Evolutionary conservation across 2,113 vertebrate species (phyloP).

Genomic region (Alces alces): DNA sequence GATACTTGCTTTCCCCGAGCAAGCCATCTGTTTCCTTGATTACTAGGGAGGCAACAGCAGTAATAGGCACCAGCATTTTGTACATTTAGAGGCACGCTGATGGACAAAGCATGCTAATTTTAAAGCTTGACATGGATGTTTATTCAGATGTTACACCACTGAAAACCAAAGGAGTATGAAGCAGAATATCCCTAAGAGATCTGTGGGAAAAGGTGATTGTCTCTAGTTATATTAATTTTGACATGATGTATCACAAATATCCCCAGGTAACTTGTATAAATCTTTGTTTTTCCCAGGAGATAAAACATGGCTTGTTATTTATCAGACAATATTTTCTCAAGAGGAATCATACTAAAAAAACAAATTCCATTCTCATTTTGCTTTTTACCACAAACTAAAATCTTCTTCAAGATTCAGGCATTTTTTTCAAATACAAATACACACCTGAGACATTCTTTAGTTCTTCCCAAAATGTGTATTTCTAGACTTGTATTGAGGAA

Average conservation of each 20-base stretch:
- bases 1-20: not conserved
- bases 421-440: not conserved
- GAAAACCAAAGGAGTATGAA: not conserved
- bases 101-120: not conserved
- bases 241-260: slow-evolving; percentile 9
- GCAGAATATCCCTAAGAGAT: not conserved
- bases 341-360: not conserved
- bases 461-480: not conserved
- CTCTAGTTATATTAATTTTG: slow-evolving; percentile 42
- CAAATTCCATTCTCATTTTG: not conserved
- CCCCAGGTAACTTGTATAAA: not conserved
- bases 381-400: not conserved
- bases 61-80: not conserved
- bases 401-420: not conserved
- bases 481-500: not conserved
- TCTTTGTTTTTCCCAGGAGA: slow-evolving; percentile 5
- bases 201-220: not conserved
- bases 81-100: not conserved
- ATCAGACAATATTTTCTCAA: slow-evolving; percentile 19
- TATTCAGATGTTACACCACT: not conserved
- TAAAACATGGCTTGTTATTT: not conserved
- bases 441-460: not conserved
- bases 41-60: not conserved
- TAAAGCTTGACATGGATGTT: not conserved
- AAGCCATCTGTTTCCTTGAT: not conserved